Conservation (phyloP, 1,140 invertebrate genomes). For the Cotesia glomerata region DNA sequence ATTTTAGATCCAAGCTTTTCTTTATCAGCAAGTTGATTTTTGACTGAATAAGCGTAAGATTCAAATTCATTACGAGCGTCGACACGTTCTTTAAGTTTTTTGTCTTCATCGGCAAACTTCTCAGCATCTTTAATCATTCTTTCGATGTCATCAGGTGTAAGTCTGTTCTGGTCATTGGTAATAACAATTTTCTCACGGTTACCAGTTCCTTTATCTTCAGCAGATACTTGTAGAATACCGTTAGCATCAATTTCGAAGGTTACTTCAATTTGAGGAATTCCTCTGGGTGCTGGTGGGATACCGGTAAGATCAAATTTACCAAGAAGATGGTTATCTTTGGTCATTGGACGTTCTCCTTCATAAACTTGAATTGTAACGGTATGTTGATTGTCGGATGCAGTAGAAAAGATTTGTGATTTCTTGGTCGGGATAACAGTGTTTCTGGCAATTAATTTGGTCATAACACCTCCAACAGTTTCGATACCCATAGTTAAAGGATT, state of each 20-base stretch:
- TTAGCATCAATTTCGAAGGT: slow-evolving; percentile 99
- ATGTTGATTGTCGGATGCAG: slow-evolving; percentile 98
- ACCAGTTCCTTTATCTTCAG: slow-evolving; percentile 98
- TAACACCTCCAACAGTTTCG: slow-evolving; percentile 98
- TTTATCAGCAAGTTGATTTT: slow-evolving; percentile 97
- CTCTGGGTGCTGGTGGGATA: slow-evolving; percentile 95
- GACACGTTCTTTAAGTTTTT: slow-evolving; percentile 95
- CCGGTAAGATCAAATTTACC: slow-evolving; percentile 99
- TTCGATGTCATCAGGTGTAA: slow-evolving; percentile 98
- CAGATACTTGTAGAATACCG: slow-evolving; percentile 94
- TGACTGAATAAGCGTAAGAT: slow-evolving; percentile 96
- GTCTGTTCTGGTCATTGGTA: slow-evolving; percentile 96
- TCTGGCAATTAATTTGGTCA: slow-evolving; percentile 98
- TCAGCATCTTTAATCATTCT: slow-evolving; percentile 99
- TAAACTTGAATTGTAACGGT: slow-evolving; percentile 98
- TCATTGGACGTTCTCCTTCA: slow-evolving; percentile 98
- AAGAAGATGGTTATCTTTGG: slow-evolving; percentile 97
- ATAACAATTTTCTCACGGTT: slow-evolving; percentile 99
- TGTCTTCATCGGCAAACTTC: slow-evolving; percentile 98
- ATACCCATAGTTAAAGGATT: slow-evolving; percentile 99
- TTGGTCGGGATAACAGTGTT: slow-evolving; percentile 99
- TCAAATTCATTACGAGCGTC: slow-evolving; percentile 96
- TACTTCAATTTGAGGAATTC: slow-evolving; percentile 99
- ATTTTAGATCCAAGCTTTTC: slow-evolving; percentile 96
- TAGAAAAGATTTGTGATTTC: slow-evolving; percentile 99